Evolutionary conservation across 64 coral and sea anemone species (phyloP), one percentile per base, ranked within the genome.

Genomic region (Montipora efflorescens): DNA sequence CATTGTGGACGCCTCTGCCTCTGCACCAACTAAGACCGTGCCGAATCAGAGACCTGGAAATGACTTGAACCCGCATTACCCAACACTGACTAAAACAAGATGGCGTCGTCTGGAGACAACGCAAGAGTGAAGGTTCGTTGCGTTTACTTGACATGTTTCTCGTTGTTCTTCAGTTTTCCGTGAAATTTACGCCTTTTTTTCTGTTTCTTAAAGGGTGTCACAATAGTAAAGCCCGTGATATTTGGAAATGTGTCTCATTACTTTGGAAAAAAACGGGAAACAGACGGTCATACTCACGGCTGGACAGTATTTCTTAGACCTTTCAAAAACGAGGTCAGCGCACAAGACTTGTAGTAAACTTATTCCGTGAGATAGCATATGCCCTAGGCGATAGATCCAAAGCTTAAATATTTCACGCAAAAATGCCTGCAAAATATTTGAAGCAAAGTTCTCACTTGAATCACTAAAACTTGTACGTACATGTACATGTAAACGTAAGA

Each of bases 251-350:
- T 96, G 18, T 99, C 98, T 14, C 94, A 96, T 72, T 99, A 99
- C 91, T 99, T 99, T 81, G 98, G 98, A 47, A 99, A 99, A 87
- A 99, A 99, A 87, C 88, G 98, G n/a, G 98, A 99, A 83, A 72
- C 77, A 45, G 98, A 99, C 94, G 98, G 98, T 1, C 98, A 99
- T 12, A 99, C 98, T 5, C 98, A 99, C 61, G 95, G 95, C 0
- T 99, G 98, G 98, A 99, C 95, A n/a, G 86, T 96, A n/a, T 99
- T 96, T 77, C 53, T 99, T 67, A 91, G 92, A 46, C 95, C 98
- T 8, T 99, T 87, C 79, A 96, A 96, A 68, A 99, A 94, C 74
- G 98, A 99, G 98, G 98, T 99, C 18, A 47, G 19, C 16, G 5
- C 4, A 4, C 9, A 5, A 47, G 10, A 5, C 0, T 15, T 25